Conservation (phyloP, 2,797 vertebrate species). For the Sus cebifrons region DNA sequence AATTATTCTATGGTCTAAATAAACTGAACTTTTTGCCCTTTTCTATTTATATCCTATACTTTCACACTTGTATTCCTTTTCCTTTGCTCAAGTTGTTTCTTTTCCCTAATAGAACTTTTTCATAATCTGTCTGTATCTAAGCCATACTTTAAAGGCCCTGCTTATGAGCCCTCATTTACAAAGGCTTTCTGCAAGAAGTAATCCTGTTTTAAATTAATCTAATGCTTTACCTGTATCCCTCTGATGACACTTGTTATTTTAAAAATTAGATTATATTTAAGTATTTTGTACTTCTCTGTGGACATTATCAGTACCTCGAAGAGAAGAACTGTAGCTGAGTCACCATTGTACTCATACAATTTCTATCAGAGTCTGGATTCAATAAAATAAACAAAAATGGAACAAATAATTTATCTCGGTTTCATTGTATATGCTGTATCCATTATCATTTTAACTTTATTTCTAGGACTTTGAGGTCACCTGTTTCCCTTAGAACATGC, state of each 20-base stretch:
- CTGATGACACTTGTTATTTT: not conserved
- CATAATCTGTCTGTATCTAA: not conserved
- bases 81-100: not conserved
- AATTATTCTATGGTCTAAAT: not conserved
- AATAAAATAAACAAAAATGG: not conserved
- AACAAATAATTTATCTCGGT: constrained; percentile 3
- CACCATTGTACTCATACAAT: not conserved
- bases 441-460: not conserved
- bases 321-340: not conserved
- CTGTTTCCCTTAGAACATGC: not conserved
- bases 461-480: not conserved
- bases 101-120: not conserved
- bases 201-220: not conserved
- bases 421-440: not conserved
- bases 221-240: not conserved
- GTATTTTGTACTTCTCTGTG: not conserved
- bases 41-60: not conserved
- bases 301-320: not conserved
- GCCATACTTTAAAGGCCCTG: not conserved
- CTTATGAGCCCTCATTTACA: not conserved
- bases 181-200: not conserved
- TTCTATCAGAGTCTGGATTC: not conserved
- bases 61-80: not conserved
- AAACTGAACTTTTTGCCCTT: not conserved
- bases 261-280: not conserved